Percentiles rank a stretch among this genome's conserved stretches.
Conservation (phyloP, 2,888 invertebrate genomes). For the Synergus laeviventris region DNA sequence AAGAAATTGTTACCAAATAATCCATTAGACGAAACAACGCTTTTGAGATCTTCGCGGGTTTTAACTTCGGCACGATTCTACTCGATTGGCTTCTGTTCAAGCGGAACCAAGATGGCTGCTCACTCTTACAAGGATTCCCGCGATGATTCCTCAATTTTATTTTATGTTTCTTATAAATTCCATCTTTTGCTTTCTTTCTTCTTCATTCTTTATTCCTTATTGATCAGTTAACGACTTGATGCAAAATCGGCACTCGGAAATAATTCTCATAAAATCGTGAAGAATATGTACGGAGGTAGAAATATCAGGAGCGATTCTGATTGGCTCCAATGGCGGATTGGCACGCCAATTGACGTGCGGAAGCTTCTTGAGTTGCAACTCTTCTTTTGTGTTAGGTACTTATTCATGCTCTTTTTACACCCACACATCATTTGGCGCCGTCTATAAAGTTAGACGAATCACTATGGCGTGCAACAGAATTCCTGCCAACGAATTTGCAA, state of each 20-base stretch:
- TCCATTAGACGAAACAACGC: slow-evolving; percentile 56
- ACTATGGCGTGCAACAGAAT: slow-evolving; percentile 52
- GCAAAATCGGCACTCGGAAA: not conserved
- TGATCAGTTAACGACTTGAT: not conserved
- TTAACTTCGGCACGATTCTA: slow-evolving; percentile 61
- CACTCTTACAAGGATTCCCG: slow-evolving; percentile 48
- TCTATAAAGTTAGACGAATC: not conserved
- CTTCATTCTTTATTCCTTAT: not conserved
- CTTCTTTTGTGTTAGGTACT: not conserved
- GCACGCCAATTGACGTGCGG: slow-evolving; percentile 56
- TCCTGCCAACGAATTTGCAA: slow-evolving; percentile 15
- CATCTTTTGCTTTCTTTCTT: slow-evolving; percentile 42
- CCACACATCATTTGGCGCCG: not conserved
- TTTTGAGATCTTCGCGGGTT: slow-evolving; percentile 64
- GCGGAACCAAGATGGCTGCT: slow-evolving; percentile 69
- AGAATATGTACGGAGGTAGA: slow-evolving; percentile 46
- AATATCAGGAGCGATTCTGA: slow-evolving; percentile 44
- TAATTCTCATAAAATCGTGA: not conserved
- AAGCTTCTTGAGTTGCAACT: slow-evolving; percentile 42
- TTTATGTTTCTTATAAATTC: slow-evolving; percentile 48
- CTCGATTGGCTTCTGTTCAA: slow-evolving; percentile 62
- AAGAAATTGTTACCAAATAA: slow-evolving; percentile 64
- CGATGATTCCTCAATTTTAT: slow-evolving; percentile 53
- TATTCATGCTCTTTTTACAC: not conserved
- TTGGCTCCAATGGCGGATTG: slow-evolving; percentile 48